A percentile compares a stretch with the other conserved stretches of the same genome.
phyloP scores from a whole-genome alignment of 2,888 invertebrate genomes.

The Acleris literana region DNA sequence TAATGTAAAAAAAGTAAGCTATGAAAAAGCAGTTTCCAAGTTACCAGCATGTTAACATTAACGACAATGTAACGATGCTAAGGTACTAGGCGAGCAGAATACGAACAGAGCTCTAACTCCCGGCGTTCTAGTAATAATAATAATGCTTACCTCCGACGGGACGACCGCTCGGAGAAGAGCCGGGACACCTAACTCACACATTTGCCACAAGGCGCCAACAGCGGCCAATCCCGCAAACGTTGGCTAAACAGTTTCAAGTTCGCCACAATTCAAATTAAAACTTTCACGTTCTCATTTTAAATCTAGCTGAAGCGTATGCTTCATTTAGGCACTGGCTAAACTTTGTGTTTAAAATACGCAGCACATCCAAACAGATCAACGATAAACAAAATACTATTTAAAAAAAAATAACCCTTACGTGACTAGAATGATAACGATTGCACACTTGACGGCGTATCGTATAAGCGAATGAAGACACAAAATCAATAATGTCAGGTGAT shows the following conservation, averaged over 20 bases:
- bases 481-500: no score
- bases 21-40: no score
- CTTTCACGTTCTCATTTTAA: conserved; percentile 12
- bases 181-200: conserved; percentile 34
- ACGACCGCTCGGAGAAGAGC: conserved; percentile 35
- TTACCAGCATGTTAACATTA: background rate
- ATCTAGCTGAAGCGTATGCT: background rate
- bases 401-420: conserved; percentile 16
- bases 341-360: no score
- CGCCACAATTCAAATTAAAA: conserved; percentile 18
- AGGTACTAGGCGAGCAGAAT: background rate
- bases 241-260: conserved; percentile 16
- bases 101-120: background rate
- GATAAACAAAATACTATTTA: conserved; percentile 7
- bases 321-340: background rate
- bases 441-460: conserved; percentile 7
- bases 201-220: conserved; percentile 24
- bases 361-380: conserved; percentile 16
- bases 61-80: background rate
- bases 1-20: no score
- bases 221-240: conserved; percentile 24
- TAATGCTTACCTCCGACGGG: conserved; percentile 36
- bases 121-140: conserved; percentile 22
- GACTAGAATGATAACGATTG: conserved; percentile 18
- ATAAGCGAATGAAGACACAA: no score